Evolutionary conservation across 2,888 invertebrate genomes (phyloP).

Genomic region (Cryptus armator): DNA sequence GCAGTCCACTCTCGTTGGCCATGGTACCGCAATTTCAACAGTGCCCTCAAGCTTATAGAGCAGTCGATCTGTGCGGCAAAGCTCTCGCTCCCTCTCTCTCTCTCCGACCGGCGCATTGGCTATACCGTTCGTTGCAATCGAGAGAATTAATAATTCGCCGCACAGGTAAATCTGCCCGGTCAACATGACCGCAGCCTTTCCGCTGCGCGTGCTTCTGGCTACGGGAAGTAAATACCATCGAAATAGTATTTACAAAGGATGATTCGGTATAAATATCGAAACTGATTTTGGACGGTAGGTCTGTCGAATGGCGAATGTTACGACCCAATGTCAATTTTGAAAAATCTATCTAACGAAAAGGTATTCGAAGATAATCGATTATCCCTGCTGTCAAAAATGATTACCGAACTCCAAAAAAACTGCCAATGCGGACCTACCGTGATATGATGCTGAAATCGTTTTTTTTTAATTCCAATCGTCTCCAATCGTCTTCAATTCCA

Average conservation of each 20-base stretch:
- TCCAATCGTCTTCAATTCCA: too few relatives aligned
- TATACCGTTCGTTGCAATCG: conserved; percentile 35
- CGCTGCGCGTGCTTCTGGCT: conserved; percentile 4
- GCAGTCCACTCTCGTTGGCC: conserved; percentile 35
- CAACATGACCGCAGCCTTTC: conserved; percentile 36
- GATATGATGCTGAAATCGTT: too few relatives aligned
- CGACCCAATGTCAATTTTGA: too few relatives aligned
- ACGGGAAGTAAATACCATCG: not conserved
- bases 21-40: conserved; percentile 46
- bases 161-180: conserved; percentile 40
- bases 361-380: too few relatives aligned
- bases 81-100: not conserved
- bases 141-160: conserved; percentile 31
- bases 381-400: too few relatives aligned
- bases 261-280: not conserved
- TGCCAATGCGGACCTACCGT: too few relatives aligned
- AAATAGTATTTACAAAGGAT: not conserved
- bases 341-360: too few relatives aligned
- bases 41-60: conserved; percentile 30
- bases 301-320: not conserved
- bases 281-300: not conserved
- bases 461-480: too few relatives aligned
- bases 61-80: not conserved
- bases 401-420: too few relatives aligned
- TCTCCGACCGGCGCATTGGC: not conserved